These are phyloP conservation scores for Dasypolia templi DNA, from an alignment of 2,888 invertebrate species.

Conservation along the genomic window DNA sequence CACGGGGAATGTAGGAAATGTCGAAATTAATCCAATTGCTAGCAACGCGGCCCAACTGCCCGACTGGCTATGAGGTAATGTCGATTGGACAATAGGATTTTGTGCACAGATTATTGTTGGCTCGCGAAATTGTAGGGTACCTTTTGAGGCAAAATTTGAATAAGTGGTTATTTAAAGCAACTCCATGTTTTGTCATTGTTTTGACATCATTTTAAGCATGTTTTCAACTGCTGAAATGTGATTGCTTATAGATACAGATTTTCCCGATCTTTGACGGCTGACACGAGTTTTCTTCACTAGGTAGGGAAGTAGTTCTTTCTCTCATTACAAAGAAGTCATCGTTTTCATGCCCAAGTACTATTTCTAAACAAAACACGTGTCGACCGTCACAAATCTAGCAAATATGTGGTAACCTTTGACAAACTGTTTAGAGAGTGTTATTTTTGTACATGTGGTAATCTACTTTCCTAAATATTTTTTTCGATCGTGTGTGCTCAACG, in stretches of 20 bases:
- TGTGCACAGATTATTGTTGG: constrained; percentile 30
- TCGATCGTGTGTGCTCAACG: not conserved
- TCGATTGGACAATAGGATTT: constrained; percentile 51
- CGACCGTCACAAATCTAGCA: fast-evolving
- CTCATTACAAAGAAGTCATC: not conserved
- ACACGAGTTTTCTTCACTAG: not conserved
- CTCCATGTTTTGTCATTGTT: not conserved
- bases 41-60: constrained; percentile 16
- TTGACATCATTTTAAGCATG: not conserved
- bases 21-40: constrained; percentile 60
- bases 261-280: not conserved
- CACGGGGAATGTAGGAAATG: constrained; percentile 69
- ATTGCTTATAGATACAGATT: not conserved
- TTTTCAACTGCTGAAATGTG: not conserved
- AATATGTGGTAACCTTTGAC: not conserved
- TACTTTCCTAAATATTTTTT: not conserved
- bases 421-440: not conserved
- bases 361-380: too few species aligned
- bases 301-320: not conserved
- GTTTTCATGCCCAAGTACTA: too few species aligned
- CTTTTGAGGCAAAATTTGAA: constrained; percentile 7
- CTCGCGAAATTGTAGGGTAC: constrained; percentile 16
- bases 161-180: not conserved
- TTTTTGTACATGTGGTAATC: not conserved
- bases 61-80: constrained; percentile 49